Percentiles rank a stretch among this genome's conserved stretches.
Conservation (phyloP, 2,797 vertebrate species). For the Artibeus jamaicensis region DNA sequence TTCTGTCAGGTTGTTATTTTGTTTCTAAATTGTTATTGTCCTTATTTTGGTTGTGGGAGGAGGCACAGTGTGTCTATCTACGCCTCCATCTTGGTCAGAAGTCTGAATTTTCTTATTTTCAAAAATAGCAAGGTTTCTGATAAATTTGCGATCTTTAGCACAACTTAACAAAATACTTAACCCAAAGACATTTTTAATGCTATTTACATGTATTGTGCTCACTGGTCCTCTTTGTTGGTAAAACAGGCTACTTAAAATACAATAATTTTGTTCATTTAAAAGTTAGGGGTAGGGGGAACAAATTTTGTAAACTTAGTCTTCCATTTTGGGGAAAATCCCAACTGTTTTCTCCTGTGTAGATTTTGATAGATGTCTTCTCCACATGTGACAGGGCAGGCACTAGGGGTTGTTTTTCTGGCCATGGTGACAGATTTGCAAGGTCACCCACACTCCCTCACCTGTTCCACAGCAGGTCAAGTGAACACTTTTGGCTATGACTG, state of each 20-base stretch:
- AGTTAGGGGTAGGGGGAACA: neutral
- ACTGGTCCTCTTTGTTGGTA: neutral
- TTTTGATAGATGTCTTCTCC: neutral
- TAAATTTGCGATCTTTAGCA: neutral
- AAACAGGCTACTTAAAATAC: neutral
- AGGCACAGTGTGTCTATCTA: no score
- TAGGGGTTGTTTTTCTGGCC: neutral
- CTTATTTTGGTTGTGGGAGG: no score
- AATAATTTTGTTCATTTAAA: neutral
- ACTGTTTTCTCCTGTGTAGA: neutral
- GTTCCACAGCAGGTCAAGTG: neutral
- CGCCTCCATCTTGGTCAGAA: no score
- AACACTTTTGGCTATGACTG: neutral
- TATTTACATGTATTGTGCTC: neutral
- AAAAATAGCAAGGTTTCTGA: neutral
- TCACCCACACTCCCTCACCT: neutral
- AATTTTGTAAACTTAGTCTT: neutral
- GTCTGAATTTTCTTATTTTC: neutral
- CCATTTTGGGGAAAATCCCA: neutral
- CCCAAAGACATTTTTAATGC: neutral
- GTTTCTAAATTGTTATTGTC: no score
- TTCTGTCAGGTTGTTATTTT: no score
- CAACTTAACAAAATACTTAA: conserved; percentile 20
- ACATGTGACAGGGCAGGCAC: neutral
- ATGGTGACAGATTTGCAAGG: neutral